Evolutionary conservation across 2,113 vertebrate species (phyloP), one percentile per base, ranked within the genome.

Genomic region (Cygnus atratus): DNA sequence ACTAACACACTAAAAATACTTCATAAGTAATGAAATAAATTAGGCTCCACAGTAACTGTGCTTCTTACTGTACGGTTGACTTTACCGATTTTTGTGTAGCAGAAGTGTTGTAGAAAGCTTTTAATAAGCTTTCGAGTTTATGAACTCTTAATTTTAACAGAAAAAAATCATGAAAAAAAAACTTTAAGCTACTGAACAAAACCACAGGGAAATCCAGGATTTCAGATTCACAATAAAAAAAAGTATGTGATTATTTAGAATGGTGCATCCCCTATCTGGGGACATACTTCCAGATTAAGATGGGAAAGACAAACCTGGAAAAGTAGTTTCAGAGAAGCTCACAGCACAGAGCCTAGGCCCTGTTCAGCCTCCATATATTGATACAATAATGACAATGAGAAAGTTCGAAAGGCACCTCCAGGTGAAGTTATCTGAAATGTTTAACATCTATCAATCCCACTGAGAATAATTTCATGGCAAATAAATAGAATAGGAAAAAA

Each of bases 181-280:
- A 63, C 16, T 71, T 55, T 21, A 22, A 84, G 59, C 9, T 54
- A 21, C 37, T 75, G 33, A 84, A 91, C 17, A 88, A 86, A 74
- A 67, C 6, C 7, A 46, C 3, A 4, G 5, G 43, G 31, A 73
- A 70, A 80, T 48, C 6, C 48, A 80, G 17, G 21, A 80, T 58
- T 93, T 83, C 71, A 76, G 83, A 86, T 13, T 68, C 48, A 46
- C 28, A 76, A 37, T 76, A 17, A 65, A 37, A 29, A 73, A 88
- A 72, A 13, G 6, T 35, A 54, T 52, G 6, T 25, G 6, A 67
- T 48, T 55, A 61, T 26, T 73, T 61, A 67, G 52, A 62, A 48
- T 46, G 28, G 54, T 0, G 4, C 26, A 39, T 37, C 37, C 37
- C 9, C 15, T 81, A 37, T 77, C 55, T 58, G 68, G 70, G 20